Percentiles rank a stretch among this genome's conserved stretches.
Evolutionary conservation across 1,140 invertebrate species (phyloP).

Genomic region (Apis dorsata): DNA sequence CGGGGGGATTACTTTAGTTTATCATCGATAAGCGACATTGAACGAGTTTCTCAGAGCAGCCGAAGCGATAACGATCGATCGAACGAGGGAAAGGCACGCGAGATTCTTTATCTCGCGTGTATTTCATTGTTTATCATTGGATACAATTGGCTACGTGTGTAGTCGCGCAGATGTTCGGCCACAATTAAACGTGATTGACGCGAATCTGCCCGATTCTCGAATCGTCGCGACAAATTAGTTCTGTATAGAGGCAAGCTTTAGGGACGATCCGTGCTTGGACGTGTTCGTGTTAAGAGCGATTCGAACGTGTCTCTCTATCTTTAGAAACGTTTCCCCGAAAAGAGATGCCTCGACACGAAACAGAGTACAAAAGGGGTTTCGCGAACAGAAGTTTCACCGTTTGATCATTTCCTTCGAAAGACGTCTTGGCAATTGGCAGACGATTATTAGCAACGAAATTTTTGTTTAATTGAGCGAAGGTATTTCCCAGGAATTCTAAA

Average conservation of each 20-base stretch:
- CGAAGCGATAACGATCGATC: conserved; percentile 27
- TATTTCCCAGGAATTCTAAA: too few species aligned
- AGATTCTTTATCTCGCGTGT: conserved; percentile 25
- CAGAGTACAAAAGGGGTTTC: conserved; percentile 27
- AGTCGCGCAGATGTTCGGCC: conserved; percentile 53
- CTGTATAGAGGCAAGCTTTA: conserved; percentile 24
- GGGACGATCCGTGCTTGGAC: conserved; percentile 13
- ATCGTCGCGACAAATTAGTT: conserved; percentile 45
- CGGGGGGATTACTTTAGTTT: neutral
- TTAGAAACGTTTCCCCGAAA: conserved; percentile 51
- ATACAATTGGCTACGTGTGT: conserved; percentile 36
- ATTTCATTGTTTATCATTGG: conserved; percentile 47
- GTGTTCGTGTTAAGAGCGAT: conserved; percentile 42
- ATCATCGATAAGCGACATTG: neutral
- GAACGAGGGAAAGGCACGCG: conserved; percentile 17
- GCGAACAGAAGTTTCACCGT: neutral
- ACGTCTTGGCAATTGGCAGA: neutral
- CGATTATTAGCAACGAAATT: neutral
- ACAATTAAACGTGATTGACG: conserved; percentile 70
- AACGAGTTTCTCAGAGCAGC: neutral
- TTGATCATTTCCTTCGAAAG: neutral
- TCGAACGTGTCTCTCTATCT: conserved; percentile 51
- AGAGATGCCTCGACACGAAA: conserved; percentile 15
- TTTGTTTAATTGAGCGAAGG: neutral
- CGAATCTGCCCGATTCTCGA: conserved; percentile 54